Base-by-base conservation (phyloP, 2,113 vertebrate species). In the Tapirus terrestris region DNA sequence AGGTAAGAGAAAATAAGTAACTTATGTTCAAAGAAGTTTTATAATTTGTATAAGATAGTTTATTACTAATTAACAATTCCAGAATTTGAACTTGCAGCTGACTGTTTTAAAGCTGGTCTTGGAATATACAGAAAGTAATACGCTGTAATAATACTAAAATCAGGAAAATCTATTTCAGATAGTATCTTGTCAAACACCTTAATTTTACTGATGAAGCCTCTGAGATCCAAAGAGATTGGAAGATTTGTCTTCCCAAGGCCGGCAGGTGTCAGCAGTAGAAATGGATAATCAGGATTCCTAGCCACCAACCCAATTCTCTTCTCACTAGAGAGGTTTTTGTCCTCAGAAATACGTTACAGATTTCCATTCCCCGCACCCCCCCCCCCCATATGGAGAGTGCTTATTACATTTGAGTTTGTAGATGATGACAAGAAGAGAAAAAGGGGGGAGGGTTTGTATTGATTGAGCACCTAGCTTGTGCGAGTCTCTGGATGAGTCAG, bases 91-190 rank as follows among this genome's bases (percentile, higher is more conserved):
- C 36, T 75, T 96, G 39, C 3, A 68, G n/a, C 63, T 91, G 63
- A 72, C n/a, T 76, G 14, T 94, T 63, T 84, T 68, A 90, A 88
- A 93, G 17, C 5, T 16, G 79, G 10, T 13, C n/a, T 86, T 73
- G 84, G n/a, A 91, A 77, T 39, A 63, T 48, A 70, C 6, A 91
- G 76, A 94, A 76, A 11, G 25, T 56, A 75, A 53, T 77, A 53
- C 76, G 27, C 68, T n/a, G 75, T 83, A 68, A 61, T 36, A 85
- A 70, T 83, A 91, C 43, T 90, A 89, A 95, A 96, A 93, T 81
- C 25, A 93, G 61, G 45, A n/a, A 92, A 89, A 77, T 92, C 31
- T 89, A 10, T 76, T 97, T 95, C 43, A 70, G 58, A 63, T 45
- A 65, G 13, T 67, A 39, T 90, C 23, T 80, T 93, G n/a, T 77